Conservation (phyloP, 2,888 invertebrate genomes). For the Drosophila quinaria region DNA sequence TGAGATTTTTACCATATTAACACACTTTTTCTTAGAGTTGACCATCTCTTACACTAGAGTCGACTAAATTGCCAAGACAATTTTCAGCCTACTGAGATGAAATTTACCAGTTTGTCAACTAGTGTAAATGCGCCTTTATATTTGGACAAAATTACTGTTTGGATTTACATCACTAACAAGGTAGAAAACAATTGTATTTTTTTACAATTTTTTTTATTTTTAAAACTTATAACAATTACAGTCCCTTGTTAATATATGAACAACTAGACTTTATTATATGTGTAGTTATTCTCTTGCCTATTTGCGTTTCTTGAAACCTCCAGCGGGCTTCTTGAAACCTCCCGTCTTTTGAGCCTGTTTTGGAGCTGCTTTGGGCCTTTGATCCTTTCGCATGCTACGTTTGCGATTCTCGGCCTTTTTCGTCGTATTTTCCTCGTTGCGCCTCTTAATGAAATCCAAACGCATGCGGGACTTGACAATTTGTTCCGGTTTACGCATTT, state of each 20-base stretch:
- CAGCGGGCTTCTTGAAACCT: constrained; percentile 28
- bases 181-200: not conserved
- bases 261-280: constrained; percentile 9
- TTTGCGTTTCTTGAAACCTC: constrained; percentile 48
- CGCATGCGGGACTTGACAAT: constrained; percentile 90
- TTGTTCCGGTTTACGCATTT: constrained; percentile 91
- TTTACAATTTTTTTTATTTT: constrained; percentile 1
- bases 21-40: no score
- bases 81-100: no score
- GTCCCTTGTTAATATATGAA: constrained; percentile 1
- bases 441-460: constrained; percentile 88
- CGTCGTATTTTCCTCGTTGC: constrained; percentile 86
- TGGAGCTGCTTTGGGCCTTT: constrained; percentile 53
- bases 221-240: not conserved
- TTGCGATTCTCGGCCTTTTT: constrained; percentile 86
- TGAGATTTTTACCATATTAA: no score
- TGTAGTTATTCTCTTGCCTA: constrained; percentile 8
- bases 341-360: constrained; percentile 30
- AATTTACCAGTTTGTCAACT: no score
- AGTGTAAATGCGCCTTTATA: no score
- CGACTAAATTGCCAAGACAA: no score
- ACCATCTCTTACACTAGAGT: no score
- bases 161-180: not conserved
- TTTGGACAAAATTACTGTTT: no score
- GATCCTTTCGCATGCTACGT: constrained; percentile 83